phyloP scores from a whole-genome alignment of 2,888 invertebrate species.

The Ochropacha duplaris region DNA sequence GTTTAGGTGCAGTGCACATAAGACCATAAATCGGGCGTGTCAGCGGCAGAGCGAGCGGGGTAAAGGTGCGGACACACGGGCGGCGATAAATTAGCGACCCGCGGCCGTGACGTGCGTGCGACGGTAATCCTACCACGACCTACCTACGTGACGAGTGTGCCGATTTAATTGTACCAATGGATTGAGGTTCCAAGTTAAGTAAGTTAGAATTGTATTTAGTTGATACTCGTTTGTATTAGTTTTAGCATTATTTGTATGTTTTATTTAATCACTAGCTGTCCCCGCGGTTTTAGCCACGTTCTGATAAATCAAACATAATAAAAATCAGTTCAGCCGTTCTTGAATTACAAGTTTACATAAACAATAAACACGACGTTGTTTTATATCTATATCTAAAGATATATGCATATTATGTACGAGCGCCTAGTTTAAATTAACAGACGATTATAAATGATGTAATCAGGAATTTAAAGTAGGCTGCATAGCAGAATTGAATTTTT shows the following conservation, averaged over 20 bases:
- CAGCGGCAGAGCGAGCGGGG: constrained; percentile 54
- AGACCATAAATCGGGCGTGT: constrained; percentile 61
- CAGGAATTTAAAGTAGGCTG: too few species aligned
- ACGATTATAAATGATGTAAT: too few species aligned
- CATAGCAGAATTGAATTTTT: too few species aligned
- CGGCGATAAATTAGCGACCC: constrained; percentile 48
- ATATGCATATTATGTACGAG: too few species aligned
- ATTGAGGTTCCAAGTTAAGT: neutral
- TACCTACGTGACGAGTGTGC: constrained; percentile 40
- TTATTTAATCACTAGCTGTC: neutral
- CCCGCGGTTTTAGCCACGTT: too few species aligned
- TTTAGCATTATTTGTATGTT: neutral
- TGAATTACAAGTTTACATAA: too few species aligned
- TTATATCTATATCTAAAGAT: too few species aligned
- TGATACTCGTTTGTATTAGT: neutral
- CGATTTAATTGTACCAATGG: constrained; percentile 33
- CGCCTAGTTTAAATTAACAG: too few species aligned
- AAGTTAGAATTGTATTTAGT: neutral
- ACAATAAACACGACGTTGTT: too few species aligned
- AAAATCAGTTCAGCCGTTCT: too few species aligned
- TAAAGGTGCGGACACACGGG: constrained; percentile 68
- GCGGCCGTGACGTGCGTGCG: constrained; percentile 54
- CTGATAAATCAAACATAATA: too few species aligned
- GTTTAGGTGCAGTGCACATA: constrained; percentile 40
- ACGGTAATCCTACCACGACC: constrained; percentile 46